phyloP scores from a whole-genome alignment of 35 echinoderm and acorn worm genomes.

The Apostichopus parvimensis region DNA sequence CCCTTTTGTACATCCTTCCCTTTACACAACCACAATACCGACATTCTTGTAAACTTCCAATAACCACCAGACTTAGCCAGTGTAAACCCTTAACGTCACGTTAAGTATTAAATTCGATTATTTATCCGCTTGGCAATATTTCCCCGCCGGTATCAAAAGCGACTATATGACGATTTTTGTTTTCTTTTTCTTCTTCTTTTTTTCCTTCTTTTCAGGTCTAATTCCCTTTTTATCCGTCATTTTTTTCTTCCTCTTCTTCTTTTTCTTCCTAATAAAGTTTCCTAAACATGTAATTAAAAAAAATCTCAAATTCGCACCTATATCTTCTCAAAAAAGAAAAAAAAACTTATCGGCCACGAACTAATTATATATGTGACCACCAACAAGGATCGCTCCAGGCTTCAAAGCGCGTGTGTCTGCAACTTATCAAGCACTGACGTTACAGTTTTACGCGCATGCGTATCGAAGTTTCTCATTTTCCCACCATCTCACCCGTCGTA shows the following conservation, averaged over 20 bases:
- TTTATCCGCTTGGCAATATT: conserved; percentile 2
- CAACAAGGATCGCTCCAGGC: conserved; percentile 5
- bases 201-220: background rate
- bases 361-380: conserved; percentile 44
- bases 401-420: conserved; percentile 6
- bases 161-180: background rate
- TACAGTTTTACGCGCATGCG: conserved; percentile 8
- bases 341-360: background rate
- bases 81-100: conserved; percentile 26
- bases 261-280: conserved; percentile 30
- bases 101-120: conserved; percentile 44
- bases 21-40: background rate
- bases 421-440: background rate
- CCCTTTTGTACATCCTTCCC: no score
- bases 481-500: no score
- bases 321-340: background rate
- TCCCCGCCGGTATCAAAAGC: conserved; percentile 1
- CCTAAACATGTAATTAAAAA: conserved; percentile 52
- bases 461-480: background rate
- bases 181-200: background rate
- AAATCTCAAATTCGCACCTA: conserved; percentile 13
- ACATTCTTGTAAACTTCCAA: conserved; percentile 4
- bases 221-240: conserved; percentile 2
- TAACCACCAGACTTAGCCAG: conserved; percentile 7
- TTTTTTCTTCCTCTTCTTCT: conserved; percentile 2